Conservation (phyloP, 2,888 invertebrate species). For the Drosophila nr. medialis region DNA sequence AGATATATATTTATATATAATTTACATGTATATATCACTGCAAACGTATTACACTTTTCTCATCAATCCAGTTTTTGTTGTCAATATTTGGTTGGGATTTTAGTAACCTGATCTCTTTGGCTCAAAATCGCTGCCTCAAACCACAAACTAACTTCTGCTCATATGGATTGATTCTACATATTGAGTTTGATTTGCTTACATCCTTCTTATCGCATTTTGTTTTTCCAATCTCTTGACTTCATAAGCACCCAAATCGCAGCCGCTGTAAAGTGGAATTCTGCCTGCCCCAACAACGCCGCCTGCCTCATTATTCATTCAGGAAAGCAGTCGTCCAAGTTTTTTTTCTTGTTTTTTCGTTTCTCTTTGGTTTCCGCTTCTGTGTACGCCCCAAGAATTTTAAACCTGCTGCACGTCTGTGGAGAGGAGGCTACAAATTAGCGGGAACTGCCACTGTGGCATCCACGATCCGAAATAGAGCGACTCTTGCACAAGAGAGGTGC, state of each 20-base stretch:
- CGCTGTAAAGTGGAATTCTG: conserved; percentile 14
- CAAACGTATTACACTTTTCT: neutral
- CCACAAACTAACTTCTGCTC: neutral
- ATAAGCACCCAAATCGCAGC: neutral
- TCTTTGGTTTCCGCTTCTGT: conserved; percentile 63
- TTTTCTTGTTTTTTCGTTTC: conserved; percentile 21
- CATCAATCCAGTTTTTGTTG: too few species aligned
- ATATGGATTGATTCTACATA: neutral
- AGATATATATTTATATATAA: neutral
- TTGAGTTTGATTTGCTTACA: neutral
- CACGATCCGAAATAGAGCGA: conserved; percentile 52
- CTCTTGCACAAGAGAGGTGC: conserved; percentile 34
- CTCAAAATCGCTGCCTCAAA: neutral
- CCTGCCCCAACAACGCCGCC: conserved; percentile 48
- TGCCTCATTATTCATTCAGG: conserved; percentile 75
- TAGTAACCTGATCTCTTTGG: neutral
- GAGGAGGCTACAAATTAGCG: conserved; percentile 71
- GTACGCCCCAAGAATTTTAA: conserved; percentile 65
- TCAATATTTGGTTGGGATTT: too few species aligned
- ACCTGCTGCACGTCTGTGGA: conserved; percentile 37
- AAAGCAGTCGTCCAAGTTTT: conserved; percentile 58
- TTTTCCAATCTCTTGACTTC: neutral
- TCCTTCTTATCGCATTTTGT: neutral
- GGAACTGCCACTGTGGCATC: conserved; percentile 67
- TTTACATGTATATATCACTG: neutral